These are phyloP conservation scores for Catharus minimus DNA, from an alignment of 2,113 vertebrate species.

Conservation along the genomic window DNA sequence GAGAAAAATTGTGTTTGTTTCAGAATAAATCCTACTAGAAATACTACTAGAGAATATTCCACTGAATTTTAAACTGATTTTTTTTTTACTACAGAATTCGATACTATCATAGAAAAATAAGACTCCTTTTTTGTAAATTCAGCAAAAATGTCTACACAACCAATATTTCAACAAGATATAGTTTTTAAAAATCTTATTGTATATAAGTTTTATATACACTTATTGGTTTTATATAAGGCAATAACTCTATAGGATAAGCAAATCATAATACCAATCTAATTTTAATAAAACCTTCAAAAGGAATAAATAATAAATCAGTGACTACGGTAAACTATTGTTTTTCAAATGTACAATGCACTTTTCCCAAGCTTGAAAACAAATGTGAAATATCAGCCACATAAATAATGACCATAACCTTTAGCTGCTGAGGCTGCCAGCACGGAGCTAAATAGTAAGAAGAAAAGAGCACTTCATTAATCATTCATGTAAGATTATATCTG, in stretches of 20 bases:
- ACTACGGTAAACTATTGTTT: not conserved
- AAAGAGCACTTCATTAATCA: not conserved
- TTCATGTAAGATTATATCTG: not conserved
- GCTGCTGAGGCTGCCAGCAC: not conserved
- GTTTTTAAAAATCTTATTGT: not conserved
- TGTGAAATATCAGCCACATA: slow-evolving; percentile 1
- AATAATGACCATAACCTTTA: slow-evolving; percentile 2
- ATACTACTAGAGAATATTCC: not conserved
- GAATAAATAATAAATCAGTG: slow-evolving; percentile 1
- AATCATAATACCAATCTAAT: not conserved
- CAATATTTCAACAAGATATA: not conserved
- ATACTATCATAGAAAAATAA: not conserved
- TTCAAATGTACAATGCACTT: not conserved
- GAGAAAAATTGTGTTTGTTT: not conserved
- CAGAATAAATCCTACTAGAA: not conserved
- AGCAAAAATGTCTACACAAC: not conserved
- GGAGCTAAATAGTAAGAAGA: not conserved
- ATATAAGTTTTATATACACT: too few species aligned
- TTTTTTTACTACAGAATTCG: not conserved
- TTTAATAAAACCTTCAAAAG: not conserved
- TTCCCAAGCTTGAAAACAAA: not conserved
- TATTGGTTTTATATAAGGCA: not conserved
- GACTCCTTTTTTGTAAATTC: not conserved
- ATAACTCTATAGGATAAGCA: not conserved
- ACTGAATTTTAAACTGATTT: not conserved